Evolutionary conservation across 2,888 invertebrate species (phyloP), one percentile per base, ranked within the genome.

Genomic region (Hyposoter dolosus): DNA sequence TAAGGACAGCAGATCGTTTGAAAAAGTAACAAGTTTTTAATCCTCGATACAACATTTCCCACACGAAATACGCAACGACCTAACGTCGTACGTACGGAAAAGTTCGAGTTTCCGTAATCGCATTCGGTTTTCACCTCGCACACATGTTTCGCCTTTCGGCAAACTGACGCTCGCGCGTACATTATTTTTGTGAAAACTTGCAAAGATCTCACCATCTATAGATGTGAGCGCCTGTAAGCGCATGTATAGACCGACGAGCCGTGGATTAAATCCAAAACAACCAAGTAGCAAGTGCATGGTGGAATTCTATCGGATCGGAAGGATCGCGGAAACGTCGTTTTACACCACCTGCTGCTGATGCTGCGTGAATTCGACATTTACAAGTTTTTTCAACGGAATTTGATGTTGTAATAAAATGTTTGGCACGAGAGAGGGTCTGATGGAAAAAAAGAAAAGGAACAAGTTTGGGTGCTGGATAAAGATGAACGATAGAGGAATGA

Each of bases 281-380:
- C 88, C 87, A 86, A 88, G 90, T 90, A 90, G 90, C 91, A 90
- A 76, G n/a, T n/a, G 7, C 69, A 7, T 45, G 63, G 3, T 45
- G 63, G 3, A 45, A 43, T 17, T 47, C 17, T 65, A 65, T 43
- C 28, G 47, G 3, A 45, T 32, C 19, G 40, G 3, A 35, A 35
- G 5, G 19, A 28, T 53, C 35, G 56, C 35, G 53, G n/a, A 50
- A 74, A 10, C 56, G 23, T 56, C 35, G 35, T 0, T 9, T 10
- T 35, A 1, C 53, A 53, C 53, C 72, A 35, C 50, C 12, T 35
- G 50, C 35, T 50, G 5, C 40, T 35, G 35, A 0, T 35, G 35
- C 10, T 4, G 23, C 28, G 1, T 15, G 28, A 60, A 60, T 60
- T 56, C 4, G 10, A 56, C 23, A 56, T 23, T 12, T 23, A 0